These are phyloP conservation scores for Drosophila diplacantha DNA, from an alignment of 2,888 invertebrate genomes.

Conservation along the genomic window DNA sequence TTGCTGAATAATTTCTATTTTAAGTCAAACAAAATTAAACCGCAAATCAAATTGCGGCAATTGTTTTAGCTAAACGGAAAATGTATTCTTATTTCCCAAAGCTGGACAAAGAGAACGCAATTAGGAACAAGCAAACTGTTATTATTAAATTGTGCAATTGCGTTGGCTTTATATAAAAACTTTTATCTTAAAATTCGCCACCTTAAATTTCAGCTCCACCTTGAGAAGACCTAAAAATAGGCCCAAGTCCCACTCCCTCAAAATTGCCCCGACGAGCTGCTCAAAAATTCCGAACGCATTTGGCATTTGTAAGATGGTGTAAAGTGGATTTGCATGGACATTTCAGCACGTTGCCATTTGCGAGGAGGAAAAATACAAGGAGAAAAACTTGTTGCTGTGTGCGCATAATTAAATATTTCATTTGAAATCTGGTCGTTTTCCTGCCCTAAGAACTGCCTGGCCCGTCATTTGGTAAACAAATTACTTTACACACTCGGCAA, in stretches of 20 bases:
- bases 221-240: constrained; percentile 22
- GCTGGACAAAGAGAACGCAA: not conserved
- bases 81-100: not conserved
- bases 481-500: constrained; percentile 47
- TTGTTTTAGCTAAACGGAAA: constrained; percentile 5
- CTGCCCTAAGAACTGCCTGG: constrained; percentile 21
- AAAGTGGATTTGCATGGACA: constrained; percentile 36
- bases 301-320: constrained; percentile 31
- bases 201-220: constrained; percentile 2
- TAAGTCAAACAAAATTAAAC: constrained; percentile 15
- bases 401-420: constrained; percentile 47
- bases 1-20: constrained; percentile 8
- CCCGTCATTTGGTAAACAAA: constrained; percentile 62
- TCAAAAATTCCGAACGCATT: constrained; percentile 29
- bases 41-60: constrained; percentile 20
- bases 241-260: not conserved
- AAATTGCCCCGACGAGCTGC: constrained; percentile 9
- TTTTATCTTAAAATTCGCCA: not conserved
- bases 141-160: constrained; percentile 1
- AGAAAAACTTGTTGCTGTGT: constrained; percentile 32
- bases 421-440: constrained; percentile 32
- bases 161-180: not conserved
- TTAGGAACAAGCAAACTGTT: not conserved
- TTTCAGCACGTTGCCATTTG: constrained; percentile 11
- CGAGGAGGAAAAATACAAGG: not conserved